phyloP scores from a whole-genome alignment of 2,113 vertebrate genomes.

The Pachyramphus minor region DNA sequence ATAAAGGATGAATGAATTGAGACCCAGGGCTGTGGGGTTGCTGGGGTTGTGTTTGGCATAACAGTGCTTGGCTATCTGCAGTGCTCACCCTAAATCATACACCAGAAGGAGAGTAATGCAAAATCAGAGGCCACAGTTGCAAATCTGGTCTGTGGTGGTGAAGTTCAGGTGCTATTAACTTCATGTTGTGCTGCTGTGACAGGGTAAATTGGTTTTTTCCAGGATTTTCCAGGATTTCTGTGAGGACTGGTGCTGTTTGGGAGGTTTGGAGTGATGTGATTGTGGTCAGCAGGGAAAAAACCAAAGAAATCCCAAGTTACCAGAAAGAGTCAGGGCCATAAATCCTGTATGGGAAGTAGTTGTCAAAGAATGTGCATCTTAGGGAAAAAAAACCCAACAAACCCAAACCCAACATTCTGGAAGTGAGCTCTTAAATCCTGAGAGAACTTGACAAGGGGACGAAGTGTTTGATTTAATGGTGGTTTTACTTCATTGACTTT shows the following conservation, averaged over 20 bases:
- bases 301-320: not conserved
- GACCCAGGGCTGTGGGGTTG: not conserved
- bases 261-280: not conserved
- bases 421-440: not conserved
- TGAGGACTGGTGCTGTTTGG: not conserved
- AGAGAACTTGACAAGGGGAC: not conserved
- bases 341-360: not conserved
- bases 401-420: not conserved
- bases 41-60: fast-evolving
- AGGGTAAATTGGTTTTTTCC: not conserved
- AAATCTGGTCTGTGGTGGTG: not conserved
- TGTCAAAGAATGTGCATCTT: not conserved
- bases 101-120: not conserved
- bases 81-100: not conserved
- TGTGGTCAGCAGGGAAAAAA: not conserved
- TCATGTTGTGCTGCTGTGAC: not conserved
- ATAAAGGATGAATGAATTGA: not conserved
- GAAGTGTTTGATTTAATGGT: not conserved
- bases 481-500: constrained; percentile 17
- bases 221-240: not conserved
- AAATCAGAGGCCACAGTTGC: not conserved
- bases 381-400: not conserved
- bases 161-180: not conserved
- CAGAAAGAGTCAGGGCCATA: not conserved
- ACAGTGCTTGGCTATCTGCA: not conserved